phyloP scores from a whole-genome alignment of 1,140 invertebrate species.

The Sinonovacula constricta region DNA sequence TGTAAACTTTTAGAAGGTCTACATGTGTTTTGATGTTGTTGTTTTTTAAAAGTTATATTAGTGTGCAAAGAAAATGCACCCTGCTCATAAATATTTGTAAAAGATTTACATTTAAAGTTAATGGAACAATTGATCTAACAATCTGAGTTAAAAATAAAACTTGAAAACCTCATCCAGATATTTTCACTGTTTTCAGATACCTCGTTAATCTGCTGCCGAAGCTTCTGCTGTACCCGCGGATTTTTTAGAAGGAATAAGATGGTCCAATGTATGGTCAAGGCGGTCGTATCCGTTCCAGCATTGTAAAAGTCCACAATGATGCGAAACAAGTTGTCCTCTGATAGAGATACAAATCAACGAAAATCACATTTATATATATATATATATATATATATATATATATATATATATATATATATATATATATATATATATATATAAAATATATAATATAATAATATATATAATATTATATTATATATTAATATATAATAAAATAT shows the following conservation, averaged over 20 bases:
- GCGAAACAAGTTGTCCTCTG: slow-evolving; percentile 63
- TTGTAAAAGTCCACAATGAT: slow-evolving; percentile 87
- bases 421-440: too few species aligned
- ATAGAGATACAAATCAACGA: slow-evolving; percentile 11
- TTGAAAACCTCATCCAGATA: background rate
- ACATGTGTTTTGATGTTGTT: too few species aligned
- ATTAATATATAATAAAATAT: too few species aligned
- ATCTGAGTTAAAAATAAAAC: background rate
- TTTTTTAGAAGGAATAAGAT: slow-evolving; percentile 86
- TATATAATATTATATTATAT: too few species aligned
- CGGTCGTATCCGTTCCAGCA: slow-evolving; percentile 92
- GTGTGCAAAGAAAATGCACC: too few species aligned
- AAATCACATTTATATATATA: too few species aligned
- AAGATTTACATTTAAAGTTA: background rate
- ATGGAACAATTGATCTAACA: background rate
- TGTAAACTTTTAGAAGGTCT: too few species aligned
- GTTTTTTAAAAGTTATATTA: too few species aligned
- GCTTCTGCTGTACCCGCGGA: slow-evolving; percentile 85
- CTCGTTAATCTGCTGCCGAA: slow-evolving; percentile 91
- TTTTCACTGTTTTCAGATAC: background rate
- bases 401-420: too few species aligned
- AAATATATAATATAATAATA: too few species aligned
- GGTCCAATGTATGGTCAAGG: slow-evolving; percentile 92
- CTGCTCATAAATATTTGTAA: background rate
- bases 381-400: too few species aligned